Evolutionary conservation across 2,113 vertebrate genomes (phyloP).

Genomic region (Australoheros scitulus): DNA sequence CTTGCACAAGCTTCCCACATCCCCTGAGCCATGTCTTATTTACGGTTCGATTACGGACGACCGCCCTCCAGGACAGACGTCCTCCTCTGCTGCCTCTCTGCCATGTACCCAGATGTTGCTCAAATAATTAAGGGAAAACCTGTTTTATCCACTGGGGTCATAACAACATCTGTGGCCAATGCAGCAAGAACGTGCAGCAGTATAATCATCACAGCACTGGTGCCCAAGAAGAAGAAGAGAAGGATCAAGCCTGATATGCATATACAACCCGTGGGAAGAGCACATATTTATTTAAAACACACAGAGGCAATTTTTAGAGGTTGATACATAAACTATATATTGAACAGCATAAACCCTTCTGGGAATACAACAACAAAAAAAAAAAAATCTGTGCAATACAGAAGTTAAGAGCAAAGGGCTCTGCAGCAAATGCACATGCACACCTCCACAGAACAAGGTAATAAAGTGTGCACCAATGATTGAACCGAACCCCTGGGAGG

Average conservation of each 20-base stretch:
- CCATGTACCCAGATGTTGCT: conserved; percentile 69
- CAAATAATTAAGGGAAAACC: conserved; percentile 55
- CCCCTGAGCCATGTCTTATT: conserved; percentile 70
- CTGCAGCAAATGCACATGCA: conserved; percentile 33
- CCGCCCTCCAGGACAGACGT: conserved; percentile 52
- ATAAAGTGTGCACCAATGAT: conserved; percentile 63
- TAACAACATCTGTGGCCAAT: conserved; percentile 47
- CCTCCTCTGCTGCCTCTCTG: conserved; percentile 36
- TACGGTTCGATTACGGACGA: conserved; percentile 67
- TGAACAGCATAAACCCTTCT: not conserved
- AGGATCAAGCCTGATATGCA: conserved; percentile 18
- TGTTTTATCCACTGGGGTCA: conserved; percentile 63
- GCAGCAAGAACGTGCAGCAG: conserved; percentile 31
- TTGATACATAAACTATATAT: conserved; percentile 13
- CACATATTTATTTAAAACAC: conserved; percentile 7
- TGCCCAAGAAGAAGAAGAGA: not conserved
- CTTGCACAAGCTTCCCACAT: conserved; percentile 68
- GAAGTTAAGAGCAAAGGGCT: conserved; percentile 37
- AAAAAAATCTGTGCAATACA: not conserved
- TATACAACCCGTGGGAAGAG: not conserved
- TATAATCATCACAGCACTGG: not conserved
- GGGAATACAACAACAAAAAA: conserved; percentile 16
- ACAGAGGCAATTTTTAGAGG: conserved; percentile 18
- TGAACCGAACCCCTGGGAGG: conserved; percentile 62
- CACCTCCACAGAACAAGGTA: conserved; percentile 55